Evolutionary conservation across 2,113 vertebrate species (phyloP).

Genomic region (Jaculus jaculus): DNA sequence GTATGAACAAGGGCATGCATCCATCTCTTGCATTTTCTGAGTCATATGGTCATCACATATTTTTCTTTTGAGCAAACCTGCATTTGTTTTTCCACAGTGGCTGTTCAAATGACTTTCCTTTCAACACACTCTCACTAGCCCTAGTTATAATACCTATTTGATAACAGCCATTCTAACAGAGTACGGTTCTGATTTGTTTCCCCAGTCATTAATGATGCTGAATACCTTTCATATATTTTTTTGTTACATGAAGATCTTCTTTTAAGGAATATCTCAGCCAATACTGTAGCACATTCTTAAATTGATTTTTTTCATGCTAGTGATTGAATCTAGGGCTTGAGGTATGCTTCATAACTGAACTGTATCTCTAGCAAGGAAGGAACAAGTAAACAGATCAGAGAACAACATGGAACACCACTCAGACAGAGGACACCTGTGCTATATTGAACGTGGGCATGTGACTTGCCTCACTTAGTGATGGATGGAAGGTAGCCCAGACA

Average conservation of each 20-base stretch:
- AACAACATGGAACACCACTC: neutral
- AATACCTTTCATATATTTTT: neutral
- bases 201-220: too few relatives aligned
- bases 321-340: too few relatives aligned
- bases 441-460: accelerated
- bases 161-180: neutral
- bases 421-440: neutral
- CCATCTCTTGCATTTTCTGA: neutral
- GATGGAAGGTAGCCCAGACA: too few relatives aligned
- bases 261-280: neutral
- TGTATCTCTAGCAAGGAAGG: neutral
- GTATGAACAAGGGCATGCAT: neutral
- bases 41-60: neutral
- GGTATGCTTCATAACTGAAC: too few relatives aligned
- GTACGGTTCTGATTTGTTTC: neutral
- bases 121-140: neutral
- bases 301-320: too few relatives aligned
- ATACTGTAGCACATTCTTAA: neutral
- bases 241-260: neutral
- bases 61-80: neutral
- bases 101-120: too few relatives aligned
- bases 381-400: neutral
- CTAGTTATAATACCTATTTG: neutral
- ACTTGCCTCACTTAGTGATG: neutral
- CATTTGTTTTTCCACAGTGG: neutral